A percentile compares a stretch with the other conserved stretches of the same genome.
These are phyloP conservation scores for Tragelaphus scriptus DNA, from an alignment of 2,113 vertebrate genomes.

Conservation along the genomic window DNA sequence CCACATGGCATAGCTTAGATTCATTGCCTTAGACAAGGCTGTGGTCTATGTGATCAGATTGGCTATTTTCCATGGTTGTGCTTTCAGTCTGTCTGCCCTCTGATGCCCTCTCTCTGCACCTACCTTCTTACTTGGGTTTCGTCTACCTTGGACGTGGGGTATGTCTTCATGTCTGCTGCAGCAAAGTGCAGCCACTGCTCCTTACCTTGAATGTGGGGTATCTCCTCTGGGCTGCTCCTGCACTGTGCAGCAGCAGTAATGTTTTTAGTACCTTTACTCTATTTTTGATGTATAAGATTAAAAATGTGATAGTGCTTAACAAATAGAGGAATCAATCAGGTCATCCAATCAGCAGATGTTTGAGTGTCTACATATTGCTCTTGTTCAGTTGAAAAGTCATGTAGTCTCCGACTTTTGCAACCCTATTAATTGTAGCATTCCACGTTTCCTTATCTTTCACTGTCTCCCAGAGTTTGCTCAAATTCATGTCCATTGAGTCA, in stretches of 20 bases:
- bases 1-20: background rate
- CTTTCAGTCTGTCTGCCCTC: background rate
- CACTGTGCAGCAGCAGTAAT: accelerated
- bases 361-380: background rate
- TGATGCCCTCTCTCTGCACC: background rate
- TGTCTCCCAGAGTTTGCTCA: background rate
- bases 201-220: background rate
- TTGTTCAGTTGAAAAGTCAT: background rate
- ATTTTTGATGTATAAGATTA: background rate
- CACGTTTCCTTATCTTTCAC: background rate
- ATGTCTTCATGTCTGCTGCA: background rate
- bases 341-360: background rate
- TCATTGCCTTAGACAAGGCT: background rate
- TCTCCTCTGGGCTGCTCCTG: no score
- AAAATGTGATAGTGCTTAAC: background rate
- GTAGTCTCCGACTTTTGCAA: background rate
- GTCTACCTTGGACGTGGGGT: background rate
- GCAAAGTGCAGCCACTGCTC: background rate
- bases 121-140: background rate
- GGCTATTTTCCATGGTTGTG: background rate
- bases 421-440: background rate
- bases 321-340: background rate
- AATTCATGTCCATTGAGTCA: background rate
- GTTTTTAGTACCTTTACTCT: background rate
- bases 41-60: background rate